Evolutionary conservation across 1,140 invertebrate species (phyloP).

Genomic region (Caenorhabditis briggsae): DNA sequence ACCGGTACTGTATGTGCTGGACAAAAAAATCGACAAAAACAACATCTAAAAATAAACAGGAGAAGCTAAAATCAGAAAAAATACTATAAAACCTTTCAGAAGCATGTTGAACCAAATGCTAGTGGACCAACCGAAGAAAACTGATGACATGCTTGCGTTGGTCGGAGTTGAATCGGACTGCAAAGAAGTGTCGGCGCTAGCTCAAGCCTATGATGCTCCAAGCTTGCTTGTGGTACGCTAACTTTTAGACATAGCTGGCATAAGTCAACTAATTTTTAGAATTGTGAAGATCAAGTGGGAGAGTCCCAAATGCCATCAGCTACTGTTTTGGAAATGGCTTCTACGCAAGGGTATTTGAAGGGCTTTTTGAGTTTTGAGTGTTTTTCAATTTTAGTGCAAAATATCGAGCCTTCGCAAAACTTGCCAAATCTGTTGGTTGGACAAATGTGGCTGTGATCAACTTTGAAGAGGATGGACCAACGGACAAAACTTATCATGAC

Average conservation of each 20-base stretch:
- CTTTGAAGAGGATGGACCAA: constrained; percentile 16
- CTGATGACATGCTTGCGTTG: background rate
- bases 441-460: constrained; percentile 41
- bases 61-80: no score
- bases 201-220: constrained; percentile 27
- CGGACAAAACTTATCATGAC: constrained; percentile 41
- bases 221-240: constrained; percentile 21
- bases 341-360: constrained; percentile 20
- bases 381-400: background rate
- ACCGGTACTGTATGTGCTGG: no score
- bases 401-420: constrained; percentile 27
- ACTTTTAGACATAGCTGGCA: background rate
- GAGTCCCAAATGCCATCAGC: constrained; percentile 34
- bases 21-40: no score
- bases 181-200: constrained; percentile 20
- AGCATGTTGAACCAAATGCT: constrained; percentile 23
- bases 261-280: background rate
- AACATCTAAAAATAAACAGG: no score
- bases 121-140: background rate
- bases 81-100: background rate
- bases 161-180: constrained; percentile 36
- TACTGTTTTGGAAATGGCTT: constrained; percentile 37
- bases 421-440: constrained; percentile 43
- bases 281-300: constrained; percentile 46
- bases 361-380: no score